These are phyloP conservation scores for Mesochorus sp. DNA, from an alignment of 2,888 invertebrate species.

Conservation along the genomic window DNA sequence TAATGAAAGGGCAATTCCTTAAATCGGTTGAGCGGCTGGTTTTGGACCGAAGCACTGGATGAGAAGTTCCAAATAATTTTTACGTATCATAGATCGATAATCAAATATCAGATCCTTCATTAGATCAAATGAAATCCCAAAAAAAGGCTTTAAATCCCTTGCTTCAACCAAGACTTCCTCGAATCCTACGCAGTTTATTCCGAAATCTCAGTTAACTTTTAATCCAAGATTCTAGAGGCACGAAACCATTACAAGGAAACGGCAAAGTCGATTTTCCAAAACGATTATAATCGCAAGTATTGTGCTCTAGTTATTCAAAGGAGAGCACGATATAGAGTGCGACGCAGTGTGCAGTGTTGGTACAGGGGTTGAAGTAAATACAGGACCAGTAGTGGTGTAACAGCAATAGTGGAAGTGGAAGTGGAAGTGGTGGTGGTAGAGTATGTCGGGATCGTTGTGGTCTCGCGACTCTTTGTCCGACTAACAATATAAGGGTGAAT, in stretches of 20 bases:
- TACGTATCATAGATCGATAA: no score
- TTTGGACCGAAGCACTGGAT: no score
- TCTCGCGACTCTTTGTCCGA: constrained; percentile 78
- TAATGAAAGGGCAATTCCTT: neutral
- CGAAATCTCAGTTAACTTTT: no score
- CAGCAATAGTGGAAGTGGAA: no score
- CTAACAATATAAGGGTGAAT: constrained; percentile 80
- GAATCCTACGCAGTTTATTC: no score
- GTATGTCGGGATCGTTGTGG: constrained; percentile 72
- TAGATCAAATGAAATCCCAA: no score
- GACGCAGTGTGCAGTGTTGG: neutral
- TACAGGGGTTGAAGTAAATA: constrained; percentile 49
- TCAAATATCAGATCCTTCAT: no score
- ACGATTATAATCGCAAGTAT: constrained; percentile 33
- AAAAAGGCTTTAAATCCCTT: no score
- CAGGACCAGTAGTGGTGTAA: constrained; percentile 24
- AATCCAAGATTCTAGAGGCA: neutral
- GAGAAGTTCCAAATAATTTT: no score
- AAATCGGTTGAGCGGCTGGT: no score
- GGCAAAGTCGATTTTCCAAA: constrained; percentile 23
- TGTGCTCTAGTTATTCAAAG: constrained; percentile 40
- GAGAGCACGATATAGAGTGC: neutral
- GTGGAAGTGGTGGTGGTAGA: constrained; percentile 12
- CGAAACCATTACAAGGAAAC: neutral
- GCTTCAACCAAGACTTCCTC: no score